Evolutionary conservation across 2,797 vertebrate species (phyloP).

Genomic region (Brachyrhaphis roseni): DNA sequence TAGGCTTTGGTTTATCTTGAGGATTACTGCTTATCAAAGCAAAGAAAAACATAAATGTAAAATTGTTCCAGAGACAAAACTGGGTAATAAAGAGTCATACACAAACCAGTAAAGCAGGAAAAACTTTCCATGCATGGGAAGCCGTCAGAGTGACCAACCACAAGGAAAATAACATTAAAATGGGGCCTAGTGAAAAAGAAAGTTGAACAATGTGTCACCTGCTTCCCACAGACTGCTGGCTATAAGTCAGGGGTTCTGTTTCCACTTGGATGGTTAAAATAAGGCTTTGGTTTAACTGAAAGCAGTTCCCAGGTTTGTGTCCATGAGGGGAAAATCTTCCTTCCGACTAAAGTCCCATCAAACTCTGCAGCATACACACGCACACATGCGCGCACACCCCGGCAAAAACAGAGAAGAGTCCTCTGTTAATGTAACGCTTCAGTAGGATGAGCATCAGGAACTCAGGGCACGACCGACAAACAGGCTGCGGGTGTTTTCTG

Average conservation of each 20-base stretch:
- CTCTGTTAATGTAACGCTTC: slow-evolving; percentile 69
- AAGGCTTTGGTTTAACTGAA: slow-evolving; percentile 67
- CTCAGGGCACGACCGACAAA: slow-evolving; percentile 62
- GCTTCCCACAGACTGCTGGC: slow-evolving; percentile 36
- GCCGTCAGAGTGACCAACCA: slow-evolving; percentile 30
- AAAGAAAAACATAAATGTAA: background rate
- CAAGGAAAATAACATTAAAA: slow-evolving; percentile 61
- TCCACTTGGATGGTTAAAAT: slow-evolving; percentile 59
- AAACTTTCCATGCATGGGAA: slow-evolving; percentile 14
- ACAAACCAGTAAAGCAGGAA: slow-evolving; percentile 17
- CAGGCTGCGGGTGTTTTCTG: slow-evolving; percentile 52
- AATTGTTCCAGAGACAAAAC: background rate
- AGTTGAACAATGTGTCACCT: slow-evolving; percentile 33
- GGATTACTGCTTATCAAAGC: background rate
- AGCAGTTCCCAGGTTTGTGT: slow-evolving; percentile 62
- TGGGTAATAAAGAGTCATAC: background rate
- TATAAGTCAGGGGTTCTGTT: slow-evolving; percentile 54
- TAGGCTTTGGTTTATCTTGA: background rate
- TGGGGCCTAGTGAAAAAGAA: slow-evolving; percentile 45
- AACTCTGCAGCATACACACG: slow-evolving; percentile 15
- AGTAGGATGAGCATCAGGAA: slow-evolving; percentile 55
- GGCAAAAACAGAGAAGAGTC: slow-evolving; percentile 27
- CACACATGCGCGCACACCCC: background rate
- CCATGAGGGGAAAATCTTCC: slow-evolving; percentile 57
- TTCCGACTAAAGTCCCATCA: slow-evolving; percentile 53